phyloP scores from a whole-genome alignment of 2,797 vertebrate genomes.

The Silurus lanzhouensis region DNA sequence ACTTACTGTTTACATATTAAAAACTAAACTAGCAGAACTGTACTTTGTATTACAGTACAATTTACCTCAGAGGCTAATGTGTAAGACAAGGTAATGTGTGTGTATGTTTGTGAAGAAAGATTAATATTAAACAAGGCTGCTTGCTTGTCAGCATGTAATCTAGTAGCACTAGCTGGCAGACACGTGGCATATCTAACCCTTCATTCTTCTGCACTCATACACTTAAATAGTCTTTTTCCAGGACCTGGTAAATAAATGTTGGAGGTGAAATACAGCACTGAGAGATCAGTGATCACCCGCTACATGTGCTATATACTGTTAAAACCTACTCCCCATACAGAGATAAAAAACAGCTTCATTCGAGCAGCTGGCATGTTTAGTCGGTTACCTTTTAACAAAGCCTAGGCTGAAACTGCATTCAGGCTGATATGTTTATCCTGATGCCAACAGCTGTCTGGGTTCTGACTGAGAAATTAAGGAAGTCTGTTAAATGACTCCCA shows the following conservation, averaged over 20 bases:
- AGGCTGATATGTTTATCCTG: background rate
- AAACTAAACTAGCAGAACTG: background rate
- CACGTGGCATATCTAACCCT: constrained; percentile 28
- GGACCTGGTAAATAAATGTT: constrained; percentile 42
- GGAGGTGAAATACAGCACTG: constrained; percentile 6
- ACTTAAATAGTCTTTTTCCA: constrained; percentile 42
- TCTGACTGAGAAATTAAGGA: background rate
- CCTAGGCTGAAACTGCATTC: background rate
- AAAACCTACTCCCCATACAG: constrained; percentile 12
- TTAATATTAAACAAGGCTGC: background rate
- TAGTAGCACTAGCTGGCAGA: constrained; percentile 5
- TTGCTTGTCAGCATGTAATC: background rate
- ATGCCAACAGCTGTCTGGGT: constrained; percentile 16
- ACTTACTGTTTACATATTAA: constrained; percentile 3
- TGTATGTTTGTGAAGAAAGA: background rate
- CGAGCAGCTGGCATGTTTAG: constrained; percentile 41
- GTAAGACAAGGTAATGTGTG: background rate
- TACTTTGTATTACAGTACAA: background rate
- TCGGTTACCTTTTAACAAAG: constrained; percentile 40
- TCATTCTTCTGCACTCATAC: constrained; percentile 13
- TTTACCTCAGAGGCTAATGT: background rate
- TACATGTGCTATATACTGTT: constrained; percentile 26
- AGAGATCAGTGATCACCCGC: constrained; percentile 18
- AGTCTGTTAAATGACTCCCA: background rate
- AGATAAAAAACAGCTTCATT: constrained; percentile 34